Base-by-base conservation (phyloP, 2,797 vertebrate species). In the Pangasius macronema region DNA sequence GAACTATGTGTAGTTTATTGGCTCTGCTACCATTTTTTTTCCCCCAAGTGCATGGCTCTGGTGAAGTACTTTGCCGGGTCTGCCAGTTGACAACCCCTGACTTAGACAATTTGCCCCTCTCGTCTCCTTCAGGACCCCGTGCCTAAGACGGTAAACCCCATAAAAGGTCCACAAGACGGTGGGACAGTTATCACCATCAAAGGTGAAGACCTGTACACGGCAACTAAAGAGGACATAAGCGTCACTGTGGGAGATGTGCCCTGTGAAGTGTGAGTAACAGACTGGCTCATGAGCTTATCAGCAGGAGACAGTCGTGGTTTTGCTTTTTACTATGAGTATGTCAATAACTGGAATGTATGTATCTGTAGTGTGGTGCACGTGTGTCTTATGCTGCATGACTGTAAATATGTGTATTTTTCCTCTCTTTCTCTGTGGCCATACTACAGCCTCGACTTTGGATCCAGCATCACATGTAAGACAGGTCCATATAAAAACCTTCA, bases 161-260 rank as follows among this genome's bases (percentile, higher is more conserved):
- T 22, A 72, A 96, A 81, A 93, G 98, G 92, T 91, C 97, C 90
- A 6, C 94, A 90, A 75, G 95, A 93, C 0, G 98, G 98, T 0
- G 98, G 98, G 30, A 99, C 98, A 0, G 86, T 92, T 0, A 95
- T 99, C 93, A 98, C 97, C 72, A 98, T 99, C 92, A 80, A 0
- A 0, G 98, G 98, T 61, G 18, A 36, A 0, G 3, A 96, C 87
- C 91, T 99, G 91, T 94, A 97, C 92, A 99, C 98, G 0, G 98
- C 97, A 5, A 96, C 95, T 10, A 94, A 94, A 91, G 95, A 96
- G 3, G 98, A 99, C 22, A 91, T 99, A 39, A 84, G 86, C 0
- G 95, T 99, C 90, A 92, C 87, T 0, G 94, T 99, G 0, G 96
- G 93, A 0, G 90, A 61, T 3, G 94, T 96, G 67, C 91, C 93